Base-by-base conservation (phyloP, 2,888 invertebrate genomes). In the Lasioglossum vierecki region DNA sequence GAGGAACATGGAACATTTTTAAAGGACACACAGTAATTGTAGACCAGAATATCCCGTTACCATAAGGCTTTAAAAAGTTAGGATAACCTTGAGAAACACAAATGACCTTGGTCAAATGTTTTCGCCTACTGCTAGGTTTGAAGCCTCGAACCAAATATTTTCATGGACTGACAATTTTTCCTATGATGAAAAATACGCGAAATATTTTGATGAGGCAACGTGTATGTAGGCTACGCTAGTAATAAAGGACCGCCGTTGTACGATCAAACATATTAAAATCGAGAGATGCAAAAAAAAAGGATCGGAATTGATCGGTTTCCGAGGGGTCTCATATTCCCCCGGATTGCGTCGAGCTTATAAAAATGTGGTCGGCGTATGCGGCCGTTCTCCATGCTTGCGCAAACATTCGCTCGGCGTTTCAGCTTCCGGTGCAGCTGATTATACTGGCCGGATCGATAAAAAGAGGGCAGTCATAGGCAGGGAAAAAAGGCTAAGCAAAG, bases 341-440 rank as follows among this genome's bases (percentile, higher is more conserved):
- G n/a, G 35, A 57, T 78, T 53, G 60, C 35, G 30, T 49, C 41
- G 39, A 6, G 30, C 35, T 68, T 84, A 49, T 44, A 72, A 83
- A 81, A 79, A 76, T 46, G 53, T 22, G 68, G 76, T 76, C 76
- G 68, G 57, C 57, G 63, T 76, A 22, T 39, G 70, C 41, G 41
- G 70, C 22, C 71, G 41, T 70, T 46, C 39, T 39, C 46, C 18
- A n/a, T n/a, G 63, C 60, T 60, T 30, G 22, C 46, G 26, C 68
- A 76, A 79, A 85, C 76, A 53, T 71, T 78, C 76, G 78, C 49
- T 60, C n/a, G 72, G 53, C 75, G 76, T 76, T 68, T 76, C 76
- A 22, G 83, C 83, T 85, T 83, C 79, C 85, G 79, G 76, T 63
- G 60, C 26, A 76, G 85, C 53, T 83, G 79, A 79, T 85, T 73